phyloP scores from a whole-genome alignment of 2,888 invertebrate species.

The Carabus problematicus region DNA sequence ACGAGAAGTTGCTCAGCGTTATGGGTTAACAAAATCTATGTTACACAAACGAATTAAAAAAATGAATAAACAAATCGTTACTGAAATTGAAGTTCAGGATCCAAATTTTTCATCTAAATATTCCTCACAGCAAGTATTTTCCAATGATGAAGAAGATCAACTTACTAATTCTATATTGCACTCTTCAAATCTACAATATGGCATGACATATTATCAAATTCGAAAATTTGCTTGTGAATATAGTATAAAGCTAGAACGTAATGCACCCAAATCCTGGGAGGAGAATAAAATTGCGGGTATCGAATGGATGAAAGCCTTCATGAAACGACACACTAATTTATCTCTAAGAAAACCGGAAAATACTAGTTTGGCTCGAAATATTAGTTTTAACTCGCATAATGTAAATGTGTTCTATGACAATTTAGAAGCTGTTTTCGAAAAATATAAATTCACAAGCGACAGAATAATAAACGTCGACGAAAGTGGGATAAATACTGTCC shows the following conservation, averaged over 20 bases:
- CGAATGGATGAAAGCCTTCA: slow-evolving; percentile 45
- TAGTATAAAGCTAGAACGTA: not conserved
- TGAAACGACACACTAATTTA: slow-evolving; percentile 44
- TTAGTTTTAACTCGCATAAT: slow-evolving; percentile 49
- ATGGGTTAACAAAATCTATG: slow-evolving; percentile 25
- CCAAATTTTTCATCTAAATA: slow-evolving; percentile 41
- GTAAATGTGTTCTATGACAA: slow-evolving; percentile 30
- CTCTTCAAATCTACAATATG: slow-evolving; percentile 48
- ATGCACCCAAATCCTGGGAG: not conserved
- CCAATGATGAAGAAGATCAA: slow-evolving; percentile 43
- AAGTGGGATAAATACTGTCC: too few relatives aligned
- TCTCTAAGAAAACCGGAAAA: slow-evolving; percentile 49
- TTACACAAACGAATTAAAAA: slow-evolving; percentile 12
- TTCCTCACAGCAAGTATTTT: slow-evolving; percentile 46
- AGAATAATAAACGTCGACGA: slow-evolving; percentile 17
- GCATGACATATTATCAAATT: slow-evolving; percentile 43
- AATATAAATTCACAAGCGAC: slow-evolving; percentile 2
- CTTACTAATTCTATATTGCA: slow-evolving; percentile 45
- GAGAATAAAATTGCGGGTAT: slow-evolving; percentile 39
- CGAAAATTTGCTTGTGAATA: slow-evolving; percentile 40
- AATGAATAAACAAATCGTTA: not conserved
- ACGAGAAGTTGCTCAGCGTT: slow-evolving; percentile 2
- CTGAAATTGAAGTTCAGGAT: slow-evolving; percentile 1
- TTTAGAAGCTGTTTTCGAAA: not conserved
- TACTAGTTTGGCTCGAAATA: slow-evolving; percentile 50